phyloP scores from a whole-genome alignment of 1,140 invertebrate species.

The Propsilocerus akamusi region DNA sequence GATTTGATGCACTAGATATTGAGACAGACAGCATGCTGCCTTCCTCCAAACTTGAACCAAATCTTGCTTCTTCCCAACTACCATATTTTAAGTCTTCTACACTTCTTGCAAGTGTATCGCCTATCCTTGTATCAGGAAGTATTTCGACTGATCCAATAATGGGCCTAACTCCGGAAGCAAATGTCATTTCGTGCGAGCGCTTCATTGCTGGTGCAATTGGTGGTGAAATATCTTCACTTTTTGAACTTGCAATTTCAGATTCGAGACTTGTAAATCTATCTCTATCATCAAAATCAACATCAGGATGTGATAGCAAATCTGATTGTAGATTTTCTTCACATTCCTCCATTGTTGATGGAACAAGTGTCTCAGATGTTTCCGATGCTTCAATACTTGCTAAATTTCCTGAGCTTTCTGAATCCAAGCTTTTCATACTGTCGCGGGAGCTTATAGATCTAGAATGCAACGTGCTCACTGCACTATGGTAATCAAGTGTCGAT shows the following conservation, averaged over 20 bases:
- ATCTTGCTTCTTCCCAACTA: constrained; percentile 21
- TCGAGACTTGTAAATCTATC: constrained; percentile 1
- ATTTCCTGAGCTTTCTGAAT: constrained; percentile 75
- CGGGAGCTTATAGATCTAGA: constrained; percentile 52
- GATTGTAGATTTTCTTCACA: neutral
- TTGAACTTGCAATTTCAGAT: constrained; percentile 17
- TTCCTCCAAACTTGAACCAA: constrained; percentile 34
- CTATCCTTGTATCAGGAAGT: constrained; percentile 17
- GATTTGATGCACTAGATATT: constrained; percentile 32
- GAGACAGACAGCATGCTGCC: constrained; percentile 32
- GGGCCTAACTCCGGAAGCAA: constrained; percentile 20
- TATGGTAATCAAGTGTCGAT: constrained; percentile 58
- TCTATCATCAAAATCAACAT: constrained; percentile 1
- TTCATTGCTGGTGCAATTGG: constrained; percentile 54
- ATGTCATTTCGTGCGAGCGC: constrained; percentile 75
- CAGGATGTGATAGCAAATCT: neutral
- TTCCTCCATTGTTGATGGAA: constrained; percentile 55
- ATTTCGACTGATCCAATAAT: constrained; percentile 20
- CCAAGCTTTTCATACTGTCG: constrained; percentile 74
- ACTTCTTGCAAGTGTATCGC: constrained; percentile 9
- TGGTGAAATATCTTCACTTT: constrained; percentile 19
- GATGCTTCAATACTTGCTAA: constrained; percentile 73
- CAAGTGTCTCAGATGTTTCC: constrained; percentile 74
- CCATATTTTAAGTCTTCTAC: constrained; percentile 21
- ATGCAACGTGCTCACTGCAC: constrained; percentile 42